Base-by-base conservation (phyloP, 2,797 vertebrate genomes). In the Tachyglossus aculeatus region DNA sequence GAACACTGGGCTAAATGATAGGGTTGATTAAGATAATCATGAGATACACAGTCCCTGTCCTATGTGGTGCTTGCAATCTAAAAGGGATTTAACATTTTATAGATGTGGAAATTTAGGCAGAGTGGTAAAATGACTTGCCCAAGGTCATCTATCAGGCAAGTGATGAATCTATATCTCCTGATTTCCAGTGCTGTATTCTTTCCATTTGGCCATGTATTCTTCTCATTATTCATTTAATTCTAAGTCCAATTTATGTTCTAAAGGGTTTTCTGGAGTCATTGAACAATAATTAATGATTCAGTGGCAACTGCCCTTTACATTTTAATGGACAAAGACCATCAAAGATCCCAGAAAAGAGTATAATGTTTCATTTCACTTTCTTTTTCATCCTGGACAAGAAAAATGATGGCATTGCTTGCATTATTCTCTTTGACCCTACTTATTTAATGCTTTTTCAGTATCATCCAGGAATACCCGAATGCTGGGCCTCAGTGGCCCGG, bases 401-500 rank as follows among this genome's bases (percentile, higher is more conserved):
- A 50, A 24, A 14, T 21, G 10, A 27, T 36, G 19, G 29, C 0
- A 71, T 59, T 58, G 44, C 31, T 41, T 1, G 0, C 0, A 0
- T 47, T 74, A 64, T 3, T 51, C 18, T 32, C 14, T 75, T 0
- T 67, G 19, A 71, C 45, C n/a, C 41, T 22, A 29, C 4, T 9
- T 0, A 33, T 62, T 34, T 74, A 27, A 41, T n/a, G n/a, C n/a
- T 53, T 76, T 37, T 85, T 59, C 85, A 99, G 98, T 76, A 82
- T 99, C 77, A 95, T 97, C 32, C 91, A 90, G 68, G 96, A 98
- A 65, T 95, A 93, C 82, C 97, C 98, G 1, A 55, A 91, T 83
- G 94, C 95, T 29, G 96, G 96, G 36, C 85, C 94, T 16, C 95
- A 96, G 77, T 96, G 97, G 96, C 96, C 96, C 39, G 98, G 98